Percentiles rank a stretch among this genome's conserved stretches.
These are phyloP conservation scores for Elysia crispata DNA, from an alignment of 2,888 invertebrate genomes.

Conservation along the genomic window DNA sequence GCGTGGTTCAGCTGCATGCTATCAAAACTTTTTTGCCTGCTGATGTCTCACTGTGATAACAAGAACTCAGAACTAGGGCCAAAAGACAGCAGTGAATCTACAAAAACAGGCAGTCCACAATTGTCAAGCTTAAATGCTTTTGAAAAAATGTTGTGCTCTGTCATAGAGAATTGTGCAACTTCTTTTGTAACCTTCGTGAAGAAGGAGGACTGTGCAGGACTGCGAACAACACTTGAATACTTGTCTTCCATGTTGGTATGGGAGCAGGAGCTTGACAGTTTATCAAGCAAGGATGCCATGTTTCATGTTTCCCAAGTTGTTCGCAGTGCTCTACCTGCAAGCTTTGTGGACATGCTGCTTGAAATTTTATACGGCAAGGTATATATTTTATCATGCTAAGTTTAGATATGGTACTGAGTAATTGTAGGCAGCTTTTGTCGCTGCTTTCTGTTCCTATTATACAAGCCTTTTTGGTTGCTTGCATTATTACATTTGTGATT, in stretches of 20 bases:
- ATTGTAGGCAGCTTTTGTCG: too few species aligned
- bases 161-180: conserved; percentile 57
- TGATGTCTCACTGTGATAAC: conserved; percentile 28
- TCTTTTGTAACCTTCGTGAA: conserved; percentile 54
- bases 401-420: not conserved
- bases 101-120: too few species aligned
- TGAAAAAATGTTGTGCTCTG: not conserved
- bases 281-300: not conserved
- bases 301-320: conserved; percentile 53
- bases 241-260: conserved; percentile 52
- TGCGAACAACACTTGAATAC: conserved; percentile 49
- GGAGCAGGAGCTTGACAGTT: not conserved
- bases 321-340: conserved; percentile 56
- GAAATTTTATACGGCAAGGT: conserved; percentile 65
- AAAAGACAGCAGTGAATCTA: too few species aligned
- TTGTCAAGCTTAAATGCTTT: too few species aligned
- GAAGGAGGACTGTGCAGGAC: conserved; percentile 54
- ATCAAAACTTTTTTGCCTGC: conserved; percentile 15
- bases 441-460: too few species aligned
- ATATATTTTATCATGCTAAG: not conserved
- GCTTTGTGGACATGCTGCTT: conserved; percentile 59
- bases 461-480: too few species aligned
- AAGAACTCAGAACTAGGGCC: conserved; percentile 47
- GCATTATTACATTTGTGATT: too few species aligned
- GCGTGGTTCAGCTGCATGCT: conserved; percentile 39